Conservation (phyloP, 2,888 invertebrate species). For the Brachylomia viminalis region DNA sequence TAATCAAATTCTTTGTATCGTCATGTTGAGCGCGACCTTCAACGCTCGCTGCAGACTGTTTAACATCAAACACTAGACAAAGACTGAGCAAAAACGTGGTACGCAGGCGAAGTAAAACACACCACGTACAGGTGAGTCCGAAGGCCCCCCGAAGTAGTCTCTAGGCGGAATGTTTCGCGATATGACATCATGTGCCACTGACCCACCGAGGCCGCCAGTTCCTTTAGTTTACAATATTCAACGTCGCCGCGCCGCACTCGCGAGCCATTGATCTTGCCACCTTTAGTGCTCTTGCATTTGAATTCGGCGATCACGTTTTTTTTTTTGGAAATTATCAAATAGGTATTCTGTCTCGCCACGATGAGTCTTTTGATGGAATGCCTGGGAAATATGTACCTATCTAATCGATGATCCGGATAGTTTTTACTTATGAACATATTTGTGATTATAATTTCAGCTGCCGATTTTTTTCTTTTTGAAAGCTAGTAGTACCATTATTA, state of each 20-base stretch:
- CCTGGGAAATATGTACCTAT: slow-evolving; percentile 59
- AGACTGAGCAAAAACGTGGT: slow-evolving; percentile 66
- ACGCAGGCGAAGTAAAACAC: slow-evolving; percentile 65
- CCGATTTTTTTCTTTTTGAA: not conserved
- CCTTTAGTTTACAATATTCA: slow-evolving; percentile 75
- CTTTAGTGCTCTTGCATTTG: slow-evolving; percentile 63
- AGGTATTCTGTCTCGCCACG: slow-evolving; percentile 53
- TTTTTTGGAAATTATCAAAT: slow-evolving; percentile 64
- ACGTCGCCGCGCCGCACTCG: slow-evolving; percentile 64
- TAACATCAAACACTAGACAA: slow-evolving; percentile 67
- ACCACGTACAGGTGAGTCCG: slow-evolving; percentile 65
- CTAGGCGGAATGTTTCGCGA: slow-evolving; percentile 80
- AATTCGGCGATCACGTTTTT: slow-evolving; percentile 62
- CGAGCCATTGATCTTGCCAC: slow-evolving; percentile 69
- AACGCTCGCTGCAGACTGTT: slow-evolving; percentile 64
- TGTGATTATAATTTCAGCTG: slow-evolving; percentile 6
- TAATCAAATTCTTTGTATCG: slow-evolving; percentile 65
- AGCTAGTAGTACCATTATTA: slow-evolving; percentile 1
- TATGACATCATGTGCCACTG: slow-evolving; percentile 88
- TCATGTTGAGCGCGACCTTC: slow-evolving; percentile 58
- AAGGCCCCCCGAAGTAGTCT: slow-evolving; percentile 72
- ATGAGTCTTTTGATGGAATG: slow-evolving; percentile 58
- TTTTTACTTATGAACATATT: slow-evolving; percentile 21
- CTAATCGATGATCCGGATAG: slow-evolving; percentile 47
- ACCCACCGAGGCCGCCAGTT: slow-evolving; percentile 86